phyloP scores from a whole-genome alignment of 1,140 invertebrate genomes.

The Dendroctonus ponderosae region DNA sequence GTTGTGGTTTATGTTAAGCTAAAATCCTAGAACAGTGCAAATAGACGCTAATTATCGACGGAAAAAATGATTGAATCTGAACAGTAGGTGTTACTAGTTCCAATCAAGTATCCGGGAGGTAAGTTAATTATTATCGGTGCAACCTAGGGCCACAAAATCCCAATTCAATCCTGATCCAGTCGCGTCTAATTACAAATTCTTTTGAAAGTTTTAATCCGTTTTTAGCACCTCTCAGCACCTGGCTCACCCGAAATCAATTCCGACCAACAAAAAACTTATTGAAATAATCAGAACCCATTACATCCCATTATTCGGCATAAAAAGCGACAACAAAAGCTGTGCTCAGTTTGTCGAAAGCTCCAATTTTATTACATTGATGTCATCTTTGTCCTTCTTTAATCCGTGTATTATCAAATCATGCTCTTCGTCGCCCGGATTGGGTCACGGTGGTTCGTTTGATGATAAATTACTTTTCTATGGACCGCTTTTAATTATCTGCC shows the following conservation, averaged over 20 bases:
- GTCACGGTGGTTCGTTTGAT: too few relatives aligned
- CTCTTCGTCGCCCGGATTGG: not conserved
- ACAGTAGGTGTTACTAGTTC: too few relatives aligned
- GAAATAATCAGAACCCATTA: constrained; percentile 21
- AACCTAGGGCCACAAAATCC: not conserved
- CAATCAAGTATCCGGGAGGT: too few relatives aligned
- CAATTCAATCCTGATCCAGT: not conserved
- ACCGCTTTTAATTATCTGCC: constrained; percentile 13
- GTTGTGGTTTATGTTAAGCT: too few relatives aligned
- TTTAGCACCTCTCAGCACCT: constrained; percentile 11
- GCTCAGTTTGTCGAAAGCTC: not conserved
- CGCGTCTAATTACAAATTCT: constrained; percentile 5
- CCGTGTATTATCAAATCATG: not conserved
- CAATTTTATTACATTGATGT: not conserved
- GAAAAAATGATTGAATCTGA: too few relatives aligned
- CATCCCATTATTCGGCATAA: constrained; percentile 17
- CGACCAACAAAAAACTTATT: constrained; percentile 10
- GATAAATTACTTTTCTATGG: not conserved
- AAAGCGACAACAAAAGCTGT: constrained; percentile 8
- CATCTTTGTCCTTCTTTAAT: not conserved
- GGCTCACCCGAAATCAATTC: constrained; percentile 6
- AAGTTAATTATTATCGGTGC: too few relatives aligned
- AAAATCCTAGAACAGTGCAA: too few relatives aligned
- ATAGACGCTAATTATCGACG: too few relatives aligned
- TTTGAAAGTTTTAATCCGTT: constrained; percentile 3